Evolutionary conservation across 2,888 invertebrate genomes (phyloP).

Genomic region (Molorchus minor): DNA sequence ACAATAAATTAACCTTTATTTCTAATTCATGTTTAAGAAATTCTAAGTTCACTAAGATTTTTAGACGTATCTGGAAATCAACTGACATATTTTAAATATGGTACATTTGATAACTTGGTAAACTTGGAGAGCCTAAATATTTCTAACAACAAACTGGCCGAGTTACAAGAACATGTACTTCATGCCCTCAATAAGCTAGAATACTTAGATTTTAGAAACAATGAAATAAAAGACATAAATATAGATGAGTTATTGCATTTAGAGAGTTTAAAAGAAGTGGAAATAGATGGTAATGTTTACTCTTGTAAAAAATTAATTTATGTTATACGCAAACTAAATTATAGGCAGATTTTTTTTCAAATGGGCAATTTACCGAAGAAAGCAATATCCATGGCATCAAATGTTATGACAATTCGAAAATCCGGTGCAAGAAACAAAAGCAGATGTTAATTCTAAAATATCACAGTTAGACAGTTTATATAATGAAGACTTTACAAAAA

Average conservation of each 20-base stretch:
- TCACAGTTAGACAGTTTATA: background rate
- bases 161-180: conserved; percentile 5
- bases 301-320: conserved; percentile 6
- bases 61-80: conserved; percentile 23
- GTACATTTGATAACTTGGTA: conserved; percentile 21
- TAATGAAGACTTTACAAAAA: background rate
- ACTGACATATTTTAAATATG: conserved; percentile 11
- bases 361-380: conserved; percentile 2
- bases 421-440: background rate
- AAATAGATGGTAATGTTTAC: conserved; percentile 10
- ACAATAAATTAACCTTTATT: conserved; percentile 17
- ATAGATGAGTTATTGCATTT: conserved; percentile 10
- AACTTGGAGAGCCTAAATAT: conserved; percentile 8
- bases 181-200: conserved; percentile 1
- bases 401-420: conserved; percentile 5
- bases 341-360: background rate
- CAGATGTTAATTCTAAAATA: background rate
- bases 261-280: background rate
- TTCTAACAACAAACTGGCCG: conserved; percentile 10
- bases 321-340: conserved; percentile 2
- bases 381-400: conserved; percentile 23
- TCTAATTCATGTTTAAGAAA: conserved; percentile 22
- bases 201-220: conserved; percentile 7
- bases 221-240: conserved; percentile 20
- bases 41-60: background rate